Evolutionary conservation across 2,888 invertebrate species (phyloP), one percentile per base, ranked within the genome.

Genomic region (Zonitis immaculata): DNA sequence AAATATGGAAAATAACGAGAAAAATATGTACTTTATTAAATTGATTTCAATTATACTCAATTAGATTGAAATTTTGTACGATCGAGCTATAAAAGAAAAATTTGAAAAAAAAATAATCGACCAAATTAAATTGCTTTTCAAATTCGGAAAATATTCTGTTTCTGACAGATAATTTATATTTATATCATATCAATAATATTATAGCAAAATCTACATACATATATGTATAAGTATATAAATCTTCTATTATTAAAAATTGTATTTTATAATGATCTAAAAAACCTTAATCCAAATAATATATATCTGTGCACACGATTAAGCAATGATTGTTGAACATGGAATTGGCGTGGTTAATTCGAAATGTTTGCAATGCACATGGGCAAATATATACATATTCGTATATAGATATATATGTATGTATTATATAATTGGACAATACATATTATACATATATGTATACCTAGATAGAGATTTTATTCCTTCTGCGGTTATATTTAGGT

Each of bases 301-400:
- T 42, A 53, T 28, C 45, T 30, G 18, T 30, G n/a, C n/a, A n/a
- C n/a, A 26, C 27, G 27, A 45, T 45, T 45, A 45, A 26, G 11
- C 26, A 28, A 28, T 45, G 45, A 45, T 28, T 45, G 30, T 30
- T 30, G 16, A 45, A 45, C 45, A 45, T 16, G 28, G 28, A 45
- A 28, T 45, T 45, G 45, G 45, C 28, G 45, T 45, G 28, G 45
- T 16, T 45, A 45, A 45, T 45, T 45, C 16, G 45, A 45, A 45
- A 26, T 26, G 20, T 45, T 45, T 20, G 28, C 45, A 45, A 45
- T 45, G 18, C 27, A 28, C 27, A 30, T 45, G 14, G 2, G 9
- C 39, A 20, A 18, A n/a, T 39, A 28, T 28, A 3, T n/a, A n/a
- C n/a, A 11, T 28, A 28, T 22, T 22, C n/a, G n/a, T 18, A 11